These are phyloP conservation scores for Tenebrio molitor DNA, from an alignment of 1,140 invertebrate species.

Conservation along the genomic window DNA sequence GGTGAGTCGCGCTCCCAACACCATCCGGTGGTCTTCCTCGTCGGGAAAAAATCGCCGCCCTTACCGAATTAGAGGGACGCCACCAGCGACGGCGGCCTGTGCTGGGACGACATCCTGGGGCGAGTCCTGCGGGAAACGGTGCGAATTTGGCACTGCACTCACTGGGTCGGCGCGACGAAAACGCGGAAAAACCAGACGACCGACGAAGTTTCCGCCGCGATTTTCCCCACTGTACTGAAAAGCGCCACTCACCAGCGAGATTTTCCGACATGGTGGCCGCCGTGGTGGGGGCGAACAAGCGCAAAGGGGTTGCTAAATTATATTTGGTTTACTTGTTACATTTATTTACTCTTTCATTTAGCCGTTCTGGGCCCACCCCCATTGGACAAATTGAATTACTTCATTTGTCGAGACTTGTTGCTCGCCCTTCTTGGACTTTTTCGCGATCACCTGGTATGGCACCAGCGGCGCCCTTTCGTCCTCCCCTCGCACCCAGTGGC, in stretches of 20 bases:
- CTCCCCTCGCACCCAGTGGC: no score
- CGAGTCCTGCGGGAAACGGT: no score
- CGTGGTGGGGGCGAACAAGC: constrained; percentile 36
- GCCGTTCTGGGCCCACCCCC: constrained; percentile 17
- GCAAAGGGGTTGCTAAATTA: constrained; percentile 47
- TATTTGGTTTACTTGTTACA: constrained; percentile 49
- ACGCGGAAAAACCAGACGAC: no score
- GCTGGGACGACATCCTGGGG: no score
- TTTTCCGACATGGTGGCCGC: constrained; percentile 32
- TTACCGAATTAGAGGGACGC: no score
- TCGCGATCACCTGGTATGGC: not conserved
- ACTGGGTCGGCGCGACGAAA: not conserved
- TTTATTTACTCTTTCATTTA: constrained; percentile 48
- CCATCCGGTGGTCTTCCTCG: no score
- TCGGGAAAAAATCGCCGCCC: no score
- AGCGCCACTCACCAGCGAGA: constrained; percentile 18
- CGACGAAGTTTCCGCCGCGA: constrained; percentile 7
- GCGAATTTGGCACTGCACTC: constrained; percentile 39
- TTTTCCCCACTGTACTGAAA: constrained; percentile 29
- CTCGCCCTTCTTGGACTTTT: not conserved
- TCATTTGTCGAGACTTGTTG: constrained; percentile 19
- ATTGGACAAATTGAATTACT: constrained; percentile 41
- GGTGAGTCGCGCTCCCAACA: not conserved
- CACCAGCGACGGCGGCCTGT: no score
- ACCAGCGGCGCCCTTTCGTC: no score